Conservation (phyloP, 2,888 invertebrate genomes). For the Odontocerum albicorne region DNA sequence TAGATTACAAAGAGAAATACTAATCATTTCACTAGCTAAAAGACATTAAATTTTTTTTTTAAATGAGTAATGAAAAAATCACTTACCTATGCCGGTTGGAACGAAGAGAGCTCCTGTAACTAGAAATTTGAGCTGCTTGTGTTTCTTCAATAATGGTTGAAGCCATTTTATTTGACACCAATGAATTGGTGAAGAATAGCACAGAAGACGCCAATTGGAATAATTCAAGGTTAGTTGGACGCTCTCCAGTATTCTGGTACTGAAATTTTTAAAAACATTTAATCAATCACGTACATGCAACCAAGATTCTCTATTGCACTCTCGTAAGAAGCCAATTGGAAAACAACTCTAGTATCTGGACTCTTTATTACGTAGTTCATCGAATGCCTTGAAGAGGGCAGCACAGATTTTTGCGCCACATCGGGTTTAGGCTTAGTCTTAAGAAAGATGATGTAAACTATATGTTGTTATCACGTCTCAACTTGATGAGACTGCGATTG, state of each 20-base stretch:
- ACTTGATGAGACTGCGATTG: too few relatives aligned
- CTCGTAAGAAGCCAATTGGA: too few relatives aligned
- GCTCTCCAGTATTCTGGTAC: conserved; percentile 52
- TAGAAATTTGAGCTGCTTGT: conserved; percentile 55
- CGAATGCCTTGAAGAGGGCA: too few relatives aligned
- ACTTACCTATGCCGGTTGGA: conserved; percentile 57
- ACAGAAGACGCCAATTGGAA: conserved; percentile 56
- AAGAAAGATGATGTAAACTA: too few relatives aligned
- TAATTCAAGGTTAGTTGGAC: conserved; percentile 49
- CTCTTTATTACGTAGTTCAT: too few relatives aligned
- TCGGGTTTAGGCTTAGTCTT: too few relatives aligned
- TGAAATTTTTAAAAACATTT: conserved; percentile 38
- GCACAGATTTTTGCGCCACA: too few relatives aligned
- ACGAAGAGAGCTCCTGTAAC: conserved; percentile 53
- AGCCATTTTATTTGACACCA: conserved; percentile 52
- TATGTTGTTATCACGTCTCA: too few relatives aligned
- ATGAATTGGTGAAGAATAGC: conserved; percentile 53
- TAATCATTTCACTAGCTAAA: background rate
- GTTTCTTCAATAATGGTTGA: conserved; percentile 57
- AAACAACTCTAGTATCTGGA: too few relatives aligned
- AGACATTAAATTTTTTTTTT: background rate
- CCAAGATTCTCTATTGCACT: too few relatives aligned
- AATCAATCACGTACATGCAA: too few relatives aligned
- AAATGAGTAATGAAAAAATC: background rate
- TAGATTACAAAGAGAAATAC: background rate